A percentile compares a stretch with the other conserved stretches of the same genome.
Conservation (phyloP, 2,113 vertebrate species). For the Pardalotus punctatus region DNA sequence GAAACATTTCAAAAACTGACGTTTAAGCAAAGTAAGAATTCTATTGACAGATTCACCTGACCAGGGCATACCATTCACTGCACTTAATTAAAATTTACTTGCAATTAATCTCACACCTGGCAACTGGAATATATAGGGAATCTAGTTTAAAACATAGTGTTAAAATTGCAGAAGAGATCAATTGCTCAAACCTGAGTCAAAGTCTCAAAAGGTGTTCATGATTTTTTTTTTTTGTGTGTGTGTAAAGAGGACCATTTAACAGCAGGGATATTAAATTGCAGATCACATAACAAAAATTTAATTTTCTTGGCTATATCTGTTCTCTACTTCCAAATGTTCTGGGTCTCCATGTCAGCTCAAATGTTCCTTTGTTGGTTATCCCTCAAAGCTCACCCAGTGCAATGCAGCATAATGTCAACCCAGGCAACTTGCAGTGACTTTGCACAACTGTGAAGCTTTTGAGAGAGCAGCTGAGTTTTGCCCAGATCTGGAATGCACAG, state of each 20-base stretch:
- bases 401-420: not conserved
- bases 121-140: not conserved
- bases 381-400: not conserved
- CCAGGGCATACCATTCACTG: not conserved
- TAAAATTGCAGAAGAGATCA: not conserved
- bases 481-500: not conserved
- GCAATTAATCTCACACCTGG: not conserved
- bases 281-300: not conserved
- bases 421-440: not conserved
- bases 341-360: not conserved
- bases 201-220: not conserved
- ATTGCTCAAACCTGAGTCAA: not conserved
- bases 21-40: not conserved
- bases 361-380: not conserved
- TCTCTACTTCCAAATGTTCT: not conserved
- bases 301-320: not conserved
- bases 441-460: not conserved
- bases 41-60: not conserved
- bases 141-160: not conserved
- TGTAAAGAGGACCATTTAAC: not conserved
- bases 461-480: slow-evolving; percentile 7
- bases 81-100: not conserved
- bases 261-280: not conserved
- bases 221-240: not conserved
- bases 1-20: not conserved